Evolutionary conservation across 2,797 vertebrate species (phyloP).

Genomic region (Pogonophryne albipinna): DNA sequence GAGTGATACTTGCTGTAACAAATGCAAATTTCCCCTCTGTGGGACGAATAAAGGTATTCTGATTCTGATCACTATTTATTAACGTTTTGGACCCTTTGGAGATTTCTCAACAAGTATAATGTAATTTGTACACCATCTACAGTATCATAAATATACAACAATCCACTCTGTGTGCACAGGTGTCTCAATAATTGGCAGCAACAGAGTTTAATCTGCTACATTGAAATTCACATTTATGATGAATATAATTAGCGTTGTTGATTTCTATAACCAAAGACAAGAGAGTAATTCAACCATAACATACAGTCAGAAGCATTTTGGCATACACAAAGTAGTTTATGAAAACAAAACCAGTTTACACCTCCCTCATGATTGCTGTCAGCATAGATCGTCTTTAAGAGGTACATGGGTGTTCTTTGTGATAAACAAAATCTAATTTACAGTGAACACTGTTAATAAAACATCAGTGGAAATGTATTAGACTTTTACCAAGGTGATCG

Average conservation of each 20-base stretch:
- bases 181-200: no score
- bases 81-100: no score
- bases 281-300: neutral
- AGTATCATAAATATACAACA: no score
- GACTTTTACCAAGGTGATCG: slow-evolving; percentile 9
- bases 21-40: no score
- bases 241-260: neutral
- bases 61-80: no score
- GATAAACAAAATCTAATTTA: slow-evolving; percentile 20
- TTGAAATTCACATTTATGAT: no score
- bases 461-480: slow-evolving; percentile 10
- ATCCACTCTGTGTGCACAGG: no score
- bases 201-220: no score
- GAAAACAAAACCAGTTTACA: neutral
- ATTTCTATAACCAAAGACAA: slow-evolving; percentile 15
- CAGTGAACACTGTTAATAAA: neutral
- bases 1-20: no score
- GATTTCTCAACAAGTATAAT: no score
- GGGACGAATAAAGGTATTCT: no score
- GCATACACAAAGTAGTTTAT: neutral
- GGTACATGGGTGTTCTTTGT: neutral
- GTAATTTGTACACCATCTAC: no score
- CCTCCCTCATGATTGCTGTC: neutral
- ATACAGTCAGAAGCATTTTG: neutral
- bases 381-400: slow-evolving; percentile 15